Evolutionary conservation across 2,113 vertebrate genomes (phyloP).

Genomic region (Ptyas mucosa): DNA sequence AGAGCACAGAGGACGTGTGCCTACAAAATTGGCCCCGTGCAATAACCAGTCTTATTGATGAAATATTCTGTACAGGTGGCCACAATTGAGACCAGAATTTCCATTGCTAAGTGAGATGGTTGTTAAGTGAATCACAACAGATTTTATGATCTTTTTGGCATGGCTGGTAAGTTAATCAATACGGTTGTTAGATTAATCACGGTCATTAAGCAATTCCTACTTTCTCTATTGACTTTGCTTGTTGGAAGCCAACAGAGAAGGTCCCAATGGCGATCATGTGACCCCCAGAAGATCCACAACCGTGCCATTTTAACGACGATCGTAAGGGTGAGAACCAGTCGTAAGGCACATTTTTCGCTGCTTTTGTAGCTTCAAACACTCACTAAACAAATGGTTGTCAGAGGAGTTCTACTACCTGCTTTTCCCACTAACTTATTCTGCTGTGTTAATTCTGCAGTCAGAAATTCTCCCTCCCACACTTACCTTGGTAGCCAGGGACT

Average conservation of each 20-base stretch:
- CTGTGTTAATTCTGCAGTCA: not conserved
- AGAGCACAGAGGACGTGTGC: not conserved
- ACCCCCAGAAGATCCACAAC: not conserved
- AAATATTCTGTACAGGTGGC: not conserved
- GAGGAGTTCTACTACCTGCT: not conserved
- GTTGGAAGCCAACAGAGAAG: not conserved
- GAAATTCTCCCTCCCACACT: conserved; percentile 38
- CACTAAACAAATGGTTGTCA: no score
- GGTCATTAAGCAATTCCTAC: not conserved
- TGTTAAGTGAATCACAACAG: not conserved
- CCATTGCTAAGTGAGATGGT: not conserved
- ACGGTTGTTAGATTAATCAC: no score
- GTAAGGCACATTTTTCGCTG: no score
- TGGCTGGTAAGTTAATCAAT: no score
- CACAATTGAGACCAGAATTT: not conserved
- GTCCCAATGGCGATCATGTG: no score
- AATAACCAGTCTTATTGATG: not conserved
- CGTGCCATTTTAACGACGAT: no score
- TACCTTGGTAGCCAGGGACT: conserved; percentile 92
- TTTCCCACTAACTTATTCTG: not conserved
- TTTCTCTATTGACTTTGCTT: not conserved
- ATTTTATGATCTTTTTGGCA: not conserved
- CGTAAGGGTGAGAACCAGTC: no score
- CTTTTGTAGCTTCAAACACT: no score
- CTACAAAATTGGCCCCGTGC: not conserved